A percentile compares a stretch with the other conserved stretches of the same genome.
Evolutionary conservation across 2,113 vertebrate species (phyloP).

Genomic region (Plestiodon gilberti): DNA sequence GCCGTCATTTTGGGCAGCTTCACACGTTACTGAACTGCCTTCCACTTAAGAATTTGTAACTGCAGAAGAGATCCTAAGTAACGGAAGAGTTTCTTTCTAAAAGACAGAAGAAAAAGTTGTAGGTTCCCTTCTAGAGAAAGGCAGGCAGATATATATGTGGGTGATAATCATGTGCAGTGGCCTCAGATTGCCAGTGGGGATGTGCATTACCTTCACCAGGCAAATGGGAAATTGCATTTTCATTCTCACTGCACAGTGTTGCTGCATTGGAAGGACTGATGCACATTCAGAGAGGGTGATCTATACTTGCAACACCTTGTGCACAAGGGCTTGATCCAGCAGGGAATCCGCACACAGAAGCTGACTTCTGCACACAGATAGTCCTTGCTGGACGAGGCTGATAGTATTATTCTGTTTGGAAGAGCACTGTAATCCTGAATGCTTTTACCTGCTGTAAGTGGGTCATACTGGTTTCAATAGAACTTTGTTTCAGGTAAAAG

Average conservation of each 20-base stretch:
- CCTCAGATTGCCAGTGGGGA: too few species aligned
- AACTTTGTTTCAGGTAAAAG: neutral
- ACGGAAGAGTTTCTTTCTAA: neutral
- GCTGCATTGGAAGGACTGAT: neutral
- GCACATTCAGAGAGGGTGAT: too few species aligned
- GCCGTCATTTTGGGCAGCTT: neutral
- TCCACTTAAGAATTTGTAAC: neutral
- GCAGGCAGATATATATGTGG: neutral
- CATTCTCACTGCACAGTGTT: neutral
- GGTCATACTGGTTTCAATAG: neutral
- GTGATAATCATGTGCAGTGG: too few species aligned
- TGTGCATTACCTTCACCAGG: too few species aligned
- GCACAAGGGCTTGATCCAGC: neutral
- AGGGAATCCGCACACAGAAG: neutral
- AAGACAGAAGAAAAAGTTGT: neutral
- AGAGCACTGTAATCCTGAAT: neutral
- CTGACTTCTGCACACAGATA: neutral
- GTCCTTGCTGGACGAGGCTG: neutral
- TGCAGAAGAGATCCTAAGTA: neutral
- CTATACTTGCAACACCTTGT: too few species aligned
- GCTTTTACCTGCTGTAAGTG: neutral
- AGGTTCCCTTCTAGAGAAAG: neutral
- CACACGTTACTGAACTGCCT: neutral
- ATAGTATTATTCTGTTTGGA: neutral
- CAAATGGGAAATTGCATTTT: too few species aligned